Conservation (phyloP, 2,113 vertebrate genomes). For the Pholis gunnellus region DNA sequence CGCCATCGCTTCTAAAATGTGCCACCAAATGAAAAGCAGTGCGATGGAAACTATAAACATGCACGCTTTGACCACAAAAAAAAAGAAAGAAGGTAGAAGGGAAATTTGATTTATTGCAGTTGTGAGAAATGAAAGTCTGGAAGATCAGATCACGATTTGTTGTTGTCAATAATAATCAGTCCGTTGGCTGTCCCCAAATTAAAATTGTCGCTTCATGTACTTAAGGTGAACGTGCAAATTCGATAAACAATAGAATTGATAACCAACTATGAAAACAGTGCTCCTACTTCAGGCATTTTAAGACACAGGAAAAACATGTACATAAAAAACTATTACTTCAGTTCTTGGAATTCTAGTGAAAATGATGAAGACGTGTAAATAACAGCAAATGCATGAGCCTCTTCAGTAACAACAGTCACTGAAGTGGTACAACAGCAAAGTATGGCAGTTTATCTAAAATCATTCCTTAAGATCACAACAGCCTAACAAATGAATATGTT, state of each 20-base stretch:
- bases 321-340: constrained; percentile 35
- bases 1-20: constrained; percentile 4
- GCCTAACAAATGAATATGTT: neutral
- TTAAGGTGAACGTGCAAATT: constrained; percentile 17
- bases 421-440: constrained; percentile 13
- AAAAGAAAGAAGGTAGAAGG: neutral
- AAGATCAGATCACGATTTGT: constrained; percentile 6
- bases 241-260: constrained; percentile 21
- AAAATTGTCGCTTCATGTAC: constrained; percentile 23
- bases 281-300: neutral
- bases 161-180: neutral
- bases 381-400: constrained; percentile 14
- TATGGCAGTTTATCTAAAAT: constrained; percentile 42
- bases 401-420: neutral
- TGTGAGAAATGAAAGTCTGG: constrained; percentile 31
- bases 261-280: constrained; percentile 23
- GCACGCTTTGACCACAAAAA: neutral
- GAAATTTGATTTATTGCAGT: constrained; percentile 65
- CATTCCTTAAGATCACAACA: constrained; percentile 33
- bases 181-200: neutral
- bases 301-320: constrained; percentile 30
- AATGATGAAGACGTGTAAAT: constrained; percentile 11
- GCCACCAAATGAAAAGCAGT: neutral
- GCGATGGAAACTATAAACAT: neutral
- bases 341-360: neutral